A percentile compares a stretch with the other conserved stretches of the same genome.
Evolutionary conservation across 2,797 vertebrate species (phyloP).

Genomic region (Oceanodroma leucorhoa): DNA sequence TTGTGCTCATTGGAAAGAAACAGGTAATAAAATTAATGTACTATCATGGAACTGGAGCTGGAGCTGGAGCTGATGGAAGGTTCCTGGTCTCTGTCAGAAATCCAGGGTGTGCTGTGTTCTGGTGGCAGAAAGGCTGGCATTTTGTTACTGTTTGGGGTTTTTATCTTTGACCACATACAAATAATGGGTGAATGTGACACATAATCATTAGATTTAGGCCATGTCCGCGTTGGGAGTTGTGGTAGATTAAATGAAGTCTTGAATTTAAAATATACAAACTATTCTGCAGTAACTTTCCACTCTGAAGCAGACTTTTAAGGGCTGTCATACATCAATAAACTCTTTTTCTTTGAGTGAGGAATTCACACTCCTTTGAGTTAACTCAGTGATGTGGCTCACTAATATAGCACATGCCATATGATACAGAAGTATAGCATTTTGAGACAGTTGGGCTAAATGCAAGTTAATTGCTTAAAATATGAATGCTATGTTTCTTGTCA

Average conservation of each 20-base stretch:
- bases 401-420: not conserved
- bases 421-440: not conserved
- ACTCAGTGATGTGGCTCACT: not conserved
- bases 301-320: not conserved
- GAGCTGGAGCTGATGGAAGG: not conserved
- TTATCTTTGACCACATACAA: not conserved
- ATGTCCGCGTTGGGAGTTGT: rapidly evolving
- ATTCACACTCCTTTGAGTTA: not conserved
- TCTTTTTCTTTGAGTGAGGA: not conserved
- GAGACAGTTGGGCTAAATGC: not conserved
- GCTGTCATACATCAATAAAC: not conserved
- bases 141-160: not conserved
- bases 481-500: not conserved
- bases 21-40: not conserved
- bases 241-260: not conserved
- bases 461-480: not conserved
- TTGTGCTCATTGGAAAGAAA: not conserved
- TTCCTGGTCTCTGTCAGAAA: not conserved
- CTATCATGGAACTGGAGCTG: not conserved
- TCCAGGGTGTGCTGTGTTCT: not conserved
- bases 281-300: not conserved
- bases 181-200: not conserved
- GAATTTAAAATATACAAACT: not conserved
- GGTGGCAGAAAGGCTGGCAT: not conserved
- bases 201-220: not conserved